Conservation (phyloP, 1,140 invertebrate genomes). For the Drosophila mojavensis region DNA sequence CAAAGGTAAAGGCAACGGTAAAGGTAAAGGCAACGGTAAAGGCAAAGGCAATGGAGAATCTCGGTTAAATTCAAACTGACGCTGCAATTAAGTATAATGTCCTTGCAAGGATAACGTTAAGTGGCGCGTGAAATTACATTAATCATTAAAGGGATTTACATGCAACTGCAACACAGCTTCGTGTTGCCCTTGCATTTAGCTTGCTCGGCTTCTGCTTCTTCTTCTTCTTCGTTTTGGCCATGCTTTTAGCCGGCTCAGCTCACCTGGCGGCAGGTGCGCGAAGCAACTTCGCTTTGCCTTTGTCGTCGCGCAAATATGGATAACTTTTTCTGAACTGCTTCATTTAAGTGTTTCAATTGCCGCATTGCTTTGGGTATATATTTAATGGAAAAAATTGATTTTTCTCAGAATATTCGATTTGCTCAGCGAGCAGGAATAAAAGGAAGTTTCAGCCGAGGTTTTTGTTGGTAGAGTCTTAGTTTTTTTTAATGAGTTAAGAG, state of each 20-base stretch:
- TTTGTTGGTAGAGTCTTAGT: too few relatives aligned
- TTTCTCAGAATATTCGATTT: too few relatives aligned
- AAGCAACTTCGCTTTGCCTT: slow-evolving; percentile 7
- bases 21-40: background rate
- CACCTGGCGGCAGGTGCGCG: background rate
- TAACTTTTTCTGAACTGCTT: too few relatives aligned
- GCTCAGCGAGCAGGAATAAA: too few relatives aligned
- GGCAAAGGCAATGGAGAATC: slow-evolving; percentile 37
- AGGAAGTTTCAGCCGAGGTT: too few relatives aligned
- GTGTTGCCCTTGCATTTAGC: slow-evolving; percentile 28
- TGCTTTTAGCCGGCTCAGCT: slow-evolving; percentile 12
- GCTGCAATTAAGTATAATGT: slow-evolving; percentile 83
- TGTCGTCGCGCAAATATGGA: background rate
- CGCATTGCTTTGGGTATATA: too few relatives aligned
- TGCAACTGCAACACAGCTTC: slow-evolving; percentile 45
- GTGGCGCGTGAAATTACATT: slow-evolving; percentile 84
- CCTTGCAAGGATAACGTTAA: slow-evolving; percentile 84
- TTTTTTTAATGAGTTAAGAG: too few relatives aligned
- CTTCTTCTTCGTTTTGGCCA: slow-evolving; percentile 1
- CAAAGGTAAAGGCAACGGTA: background rate
- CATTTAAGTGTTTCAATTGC: too few relatives aligned
- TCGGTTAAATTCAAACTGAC: slow-evolving; percentile 81
- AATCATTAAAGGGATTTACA: slow-evolving; percentile 83
- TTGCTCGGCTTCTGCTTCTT: too few relatives aligned
- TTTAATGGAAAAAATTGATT: too few relatives aligned